Evolutionary conservation across 2,888 invertebrate genomes (phyloP).

Genomic region (Amblyjoppa fuscipennis): DNA sequence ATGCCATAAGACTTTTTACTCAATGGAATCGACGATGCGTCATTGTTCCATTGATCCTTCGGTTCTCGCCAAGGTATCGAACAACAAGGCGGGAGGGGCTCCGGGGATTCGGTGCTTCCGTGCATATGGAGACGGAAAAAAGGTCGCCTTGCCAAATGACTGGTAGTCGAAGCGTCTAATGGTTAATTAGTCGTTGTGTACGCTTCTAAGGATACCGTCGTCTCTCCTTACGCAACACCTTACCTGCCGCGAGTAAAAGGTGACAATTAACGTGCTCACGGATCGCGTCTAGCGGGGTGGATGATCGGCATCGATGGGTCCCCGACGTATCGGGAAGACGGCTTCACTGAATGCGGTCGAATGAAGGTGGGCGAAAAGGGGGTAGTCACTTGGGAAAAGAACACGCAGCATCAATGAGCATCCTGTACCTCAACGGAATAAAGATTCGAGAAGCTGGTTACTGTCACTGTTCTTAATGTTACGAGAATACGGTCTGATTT

Average conservation of each 20-base stretch:
- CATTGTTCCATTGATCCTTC: background rate
- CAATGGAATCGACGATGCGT: slow-evolving; percentile 1
- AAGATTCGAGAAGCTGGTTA: too few species aligned
- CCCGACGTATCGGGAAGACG: background rate
- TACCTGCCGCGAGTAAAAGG: slow-evolving; percentile 50
- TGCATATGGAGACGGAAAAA: background rate
- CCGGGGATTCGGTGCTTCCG: background rate
- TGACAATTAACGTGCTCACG: slow-evolving; percentile 62
- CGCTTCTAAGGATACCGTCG: slow-evolving; percentile 72
- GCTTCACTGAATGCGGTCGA: slow-evolving; percentile 17
- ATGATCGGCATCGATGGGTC: slow-evolving; percentile 24
- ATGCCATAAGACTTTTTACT: background rate
- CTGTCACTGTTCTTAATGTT: background rate
- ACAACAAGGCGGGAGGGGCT: background rate
- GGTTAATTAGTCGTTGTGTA: slow-evolving; percentile 70
- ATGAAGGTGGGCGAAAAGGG: slow-evolving; percentile 11
- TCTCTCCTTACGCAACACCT: slow-evolving; percentile 70
- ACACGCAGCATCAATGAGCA: background rate
- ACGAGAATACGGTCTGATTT: background rate
- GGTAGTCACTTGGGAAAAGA: slow-evolving; percentile 12
- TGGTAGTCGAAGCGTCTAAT: slow-evolving; percentile 68
- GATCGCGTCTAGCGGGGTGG: slow-evolving; percentile 46
- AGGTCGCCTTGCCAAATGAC: slow-evolving; percentile 56
- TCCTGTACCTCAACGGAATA: background rate
- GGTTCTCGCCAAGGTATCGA: background rate